These are phyloP conservation scores for Pherbina coryleti DNA, from an alignment of 2,888 invertebrate genomes.

Conservation along the genomic window DNA sequence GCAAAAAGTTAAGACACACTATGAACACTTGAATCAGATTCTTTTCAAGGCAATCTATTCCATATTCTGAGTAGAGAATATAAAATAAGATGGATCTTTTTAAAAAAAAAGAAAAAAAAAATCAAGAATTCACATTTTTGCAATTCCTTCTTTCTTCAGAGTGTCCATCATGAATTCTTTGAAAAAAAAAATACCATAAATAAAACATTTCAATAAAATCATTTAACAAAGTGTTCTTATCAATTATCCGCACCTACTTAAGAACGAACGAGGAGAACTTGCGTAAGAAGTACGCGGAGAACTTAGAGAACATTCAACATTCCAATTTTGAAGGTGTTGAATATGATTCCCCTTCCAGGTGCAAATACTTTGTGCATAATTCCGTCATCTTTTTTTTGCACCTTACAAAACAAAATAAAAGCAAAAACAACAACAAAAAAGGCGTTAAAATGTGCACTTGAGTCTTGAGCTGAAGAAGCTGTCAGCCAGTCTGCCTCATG, in stretches of 20 bases:
- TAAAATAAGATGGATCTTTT: no score
- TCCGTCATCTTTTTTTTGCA: neutral
- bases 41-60: no score
- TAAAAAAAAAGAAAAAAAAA: no score
- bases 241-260: constrained; percentile 41
- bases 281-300: neutral
- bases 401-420: neutral
- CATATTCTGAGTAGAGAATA: no score
- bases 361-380: constrained; percentile 16
- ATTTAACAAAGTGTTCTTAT: constrained; percentile 35
- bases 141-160: no score
- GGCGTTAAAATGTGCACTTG: constrained; percentile 41
- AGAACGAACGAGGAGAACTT: neutral
- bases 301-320: neutral
- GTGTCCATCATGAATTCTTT: neutral
- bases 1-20: no score
- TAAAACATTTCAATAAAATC: constrained; percentile 7
- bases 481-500: constrained; percentile 33
- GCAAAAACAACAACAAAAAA: constrained; percentile 20
- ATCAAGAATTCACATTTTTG: neutral
- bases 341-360: constrained; percentile 16
- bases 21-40: no score
- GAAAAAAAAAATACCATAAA: constrained; percentile 23
- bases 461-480: constrained; percentile 38
- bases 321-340: constrained; percentile 10